Evolutionary conservation across 1,140 invertebrate genomes (phyloP), one percentile per base, ranked within the genome.

Genomic region (Achatina immaculata): DNA sequence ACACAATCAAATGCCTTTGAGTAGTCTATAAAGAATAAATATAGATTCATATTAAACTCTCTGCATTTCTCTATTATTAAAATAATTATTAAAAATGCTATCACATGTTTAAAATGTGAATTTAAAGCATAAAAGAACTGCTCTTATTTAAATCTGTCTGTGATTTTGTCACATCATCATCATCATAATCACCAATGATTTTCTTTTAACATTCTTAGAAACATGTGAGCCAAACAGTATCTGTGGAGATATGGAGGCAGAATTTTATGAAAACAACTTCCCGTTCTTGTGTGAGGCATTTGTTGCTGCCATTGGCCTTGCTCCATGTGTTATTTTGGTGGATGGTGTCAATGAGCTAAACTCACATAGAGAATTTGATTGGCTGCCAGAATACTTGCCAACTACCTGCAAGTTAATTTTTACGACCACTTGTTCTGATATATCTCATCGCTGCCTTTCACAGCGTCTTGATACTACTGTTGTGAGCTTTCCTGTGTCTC

Each of bases 311-410:
- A 42, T 88, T 0, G 80, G 83, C 7, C 83, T 89, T 6, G 87
- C 88, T n/a, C 90, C 89, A 11, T 89, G 86, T 85, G 85, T 91
- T 11, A 75, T 91, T 43, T 74, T 91, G 0, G 36, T 91, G 28
- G 90, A 91, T 83, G 90, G 89, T 9, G 58, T 90, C 0, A 88
- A 91, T 85, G 87, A 90, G 69, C 80, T 91, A 28, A 83, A 81
- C n/a, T 81, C 76, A n/a, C 76, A 86, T 62, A 91, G 90, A 74
- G 80, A 85, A 38, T 86, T 90, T 78, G 78, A 81, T 19, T 91
- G 90, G 90, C 76, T 91, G n/a, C 88, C 89, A n/a, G 71, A 80
- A 7, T 79, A 83, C 48, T 81, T 91, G 28, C 89, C 90, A 19
- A 80, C 84, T 19, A 87, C 89, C 38, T 90, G 89, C 83, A 85